A percentile compares a stretch with the other conserved stretches of the same genome.
Conservation (phyloP, 2,888 invertebrate species). For the Balanococcus diminutus region DNA sequence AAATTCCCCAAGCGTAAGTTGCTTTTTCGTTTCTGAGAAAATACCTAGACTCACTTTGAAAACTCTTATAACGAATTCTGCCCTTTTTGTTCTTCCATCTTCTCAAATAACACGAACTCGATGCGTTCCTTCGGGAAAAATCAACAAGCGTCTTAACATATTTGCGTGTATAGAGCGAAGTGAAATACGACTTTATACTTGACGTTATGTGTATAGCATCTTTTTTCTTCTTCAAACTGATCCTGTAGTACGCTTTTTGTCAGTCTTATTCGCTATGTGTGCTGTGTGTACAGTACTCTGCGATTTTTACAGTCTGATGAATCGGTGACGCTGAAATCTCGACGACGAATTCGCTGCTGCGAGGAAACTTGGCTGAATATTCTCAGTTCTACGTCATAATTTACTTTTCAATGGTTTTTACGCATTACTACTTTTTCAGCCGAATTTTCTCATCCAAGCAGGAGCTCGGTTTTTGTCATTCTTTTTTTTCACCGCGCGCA, state of each 20-base stretch:
- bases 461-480: neutral
- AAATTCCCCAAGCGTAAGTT: conserved; percentile 9
- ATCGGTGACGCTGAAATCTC: conserved; percentile 33
- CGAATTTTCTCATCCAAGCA: neutral
- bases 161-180: conserved; percentile 26
- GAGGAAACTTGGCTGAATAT: conserved; percentile 3
- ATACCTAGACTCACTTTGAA: neutral
- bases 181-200: conserved; percentile 18
- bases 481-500: neutral
- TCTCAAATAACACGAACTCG: conserved; percentile 14
- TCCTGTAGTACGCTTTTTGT: conserved; percentile 15
- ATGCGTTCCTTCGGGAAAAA: conserved; percentile 38
- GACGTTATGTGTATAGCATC: neutral
- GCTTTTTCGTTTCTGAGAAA: neutral
- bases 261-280: neutral
- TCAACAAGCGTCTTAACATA: conserved; percentile 38
- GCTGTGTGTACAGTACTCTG: neutral
- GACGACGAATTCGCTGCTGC: conserved; percentile 13
- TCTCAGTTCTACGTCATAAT: conserved; percentile 11
- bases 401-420: conserved; percentile 33
- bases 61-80: conserved; percentile 32
- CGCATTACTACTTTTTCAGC: conserved; percentile 30
- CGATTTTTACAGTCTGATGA: conserved; percentile 29
- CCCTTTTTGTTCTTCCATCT: conserved; percentile 28
- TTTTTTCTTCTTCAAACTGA: conserved; percentile 8